phyloP scores from a whole-genome alignment of 2,888 invertebrate species.

The Oscheius sp. region DNA sequence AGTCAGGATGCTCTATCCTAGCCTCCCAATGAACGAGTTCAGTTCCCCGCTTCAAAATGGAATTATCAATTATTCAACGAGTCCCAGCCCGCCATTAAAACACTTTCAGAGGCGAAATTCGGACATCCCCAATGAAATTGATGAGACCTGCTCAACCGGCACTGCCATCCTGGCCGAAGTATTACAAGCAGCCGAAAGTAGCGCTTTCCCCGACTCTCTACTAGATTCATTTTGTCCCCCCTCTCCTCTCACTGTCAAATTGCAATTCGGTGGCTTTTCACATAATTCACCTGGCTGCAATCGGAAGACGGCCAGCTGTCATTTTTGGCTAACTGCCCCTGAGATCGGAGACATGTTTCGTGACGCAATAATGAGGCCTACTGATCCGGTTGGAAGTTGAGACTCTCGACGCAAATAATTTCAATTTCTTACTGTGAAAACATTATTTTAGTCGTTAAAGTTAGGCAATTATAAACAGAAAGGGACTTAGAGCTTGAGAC shows the following conservation, averaged over 20 bases:
- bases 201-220: no score
- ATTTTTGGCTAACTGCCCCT: constrained; percentile 22
- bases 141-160: not conserved
- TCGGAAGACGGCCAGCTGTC: constrained; percentile 30
- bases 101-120: constrained; percentile 2
- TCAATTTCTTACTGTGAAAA: not conserved
- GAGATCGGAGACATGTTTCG: not conserved
- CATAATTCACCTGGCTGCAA: constrained; percentile 28
- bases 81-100: constrained; percentile 7
- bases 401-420: not conserved
- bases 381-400: not conserved
- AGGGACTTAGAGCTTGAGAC: not conserved
- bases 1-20: not conserved
- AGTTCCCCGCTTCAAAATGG: constrained; percentile 5
- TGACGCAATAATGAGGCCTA: constrained; percentile 8
- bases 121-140: not conserved
- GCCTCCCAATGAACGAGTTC: not conserved
- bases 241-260: no score
- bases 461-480: no score
- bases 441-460: no score
- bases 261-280: constrained; percentile 21
- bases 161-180: not conserved
- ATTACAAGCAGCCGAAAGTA: not conserved
- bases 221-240: no score
- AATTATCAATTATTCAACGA: not conserved